Evolutionary conservation across 2,797 vertebrate genomes (phyloP).

Genomic region (Epinephelus awoara): DNA sequence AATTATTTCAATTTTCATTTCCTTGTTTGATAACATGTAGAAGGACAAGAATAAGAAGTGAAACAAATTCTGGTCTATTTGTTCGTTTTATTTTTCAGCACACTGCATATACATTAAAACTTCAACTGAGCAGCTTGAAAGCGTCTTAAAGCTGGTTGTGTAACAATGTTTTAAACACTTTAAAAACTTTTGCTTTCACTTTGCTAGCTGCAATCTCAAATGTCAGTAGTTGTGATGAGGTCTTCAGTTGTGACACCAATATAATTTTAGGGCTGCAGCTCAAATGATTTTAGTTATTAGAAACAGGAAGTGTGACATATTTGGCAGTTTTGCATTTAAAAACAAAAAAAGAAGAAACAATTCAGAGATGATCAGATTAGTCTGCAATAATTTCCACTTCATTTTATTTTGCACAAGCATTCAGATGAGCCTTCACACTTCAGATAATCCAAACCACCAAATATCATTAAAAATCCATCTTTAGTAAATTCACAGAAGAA

Average conservation of each 20-base stretch:
- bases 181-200: too few species aligned
- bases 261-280: not conserved
- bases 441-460: not conserved
- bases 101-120: conserved; percentile 7
- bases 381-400: not conserved
- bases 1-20: too few species aligned
- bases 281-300: not conserved
- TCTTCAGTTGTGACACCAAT: not conserved
- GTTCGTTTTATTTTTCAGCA: conserved; percentile 4
- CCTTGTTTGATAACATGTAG: not conserved
- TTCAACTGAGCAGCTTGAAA: conserved; percentile 19
- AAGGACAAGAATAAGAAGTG: not conserved
- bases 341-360: not conserved
- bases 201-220: too few species aligned
- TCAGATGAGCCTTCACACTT: not conserved
- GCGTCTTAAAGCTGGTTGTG: not conserved
- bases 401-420: not conserved
- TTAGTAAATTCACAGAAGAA: conserved; percentile 41
- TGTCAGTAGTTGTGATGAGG: not conserved
- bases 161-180: too few species aligned
- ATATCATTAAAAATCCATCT: conserved; percentile 36
- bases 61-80: not conserved
- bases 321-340: not conserved
- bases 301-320: not conserved
- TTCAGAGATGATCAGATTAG: not conserved